Evolutionary conservation across 2,113 vertebrate genomes (phyloP), one percentile per base, ranked within the genome.

Genomic region (Bubalus kerabau): DNA sequence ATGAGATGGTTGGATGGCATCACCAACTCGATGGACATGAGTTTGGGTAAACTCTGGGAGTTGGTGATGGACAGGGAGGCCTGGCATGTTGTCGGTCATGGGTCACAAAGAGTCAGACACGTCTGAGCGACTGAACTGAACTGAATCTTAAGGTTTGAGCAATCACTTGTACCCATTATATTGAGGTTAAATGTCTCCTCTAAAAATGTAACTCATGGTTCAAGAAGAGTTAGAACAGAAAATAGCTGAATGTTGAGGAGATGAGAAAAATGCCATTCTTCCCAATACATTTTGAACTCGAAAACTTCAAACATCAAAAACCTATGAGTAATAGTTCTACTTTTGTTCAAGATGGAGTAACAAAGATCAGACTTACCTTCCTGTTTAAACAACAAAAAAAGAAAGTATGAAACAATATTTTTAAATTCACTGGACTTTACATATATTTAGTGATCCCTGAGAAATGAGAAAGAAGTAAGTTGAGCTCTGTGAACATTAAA

Each of bases 71-170:
- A 36, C n/a, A 21, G 64, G 17, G 9, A 71, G n/a, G 64, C 4
- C 64, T 36, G 8, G n/a, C 9, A 2, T 21, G 17, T 17, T 67
- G 8, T 8, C 4, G 2, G 36, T 21, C 17, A 67, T 11, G 64
- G n/a, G n/a, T 71, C n/a, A 6, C 17, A 71, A 71, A 71, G 4
- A 36, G n/a, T 71, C 9, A 0, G 17, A 19, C n/a, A 11, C 2
- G 0, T n/a, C n/a, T 21, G 17, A 71, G n/a, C 0, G 2, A 23
- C 1, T 71, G 15, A 71, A 71, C 64, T 36, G 64, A 36, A 11
- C 64, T 71, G n/a, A 71, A 80, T 40, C 36, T 36, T 88, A 89
- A 97, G 1, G 2, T 13, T 62, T 83, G 78, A 93, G n/a, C 24
- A 86, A 88, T 95, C 60, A 59, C 24, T 96, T 95, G 94, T 26